A percentile compares a stretch with the other conserved stretches of the same genome.
These are phyloP conservation scores for Caenorhabditis briggsae DNA, from an alignment of 1,140 invertebrate genomes.

Conservation along the genomic window DNA sequence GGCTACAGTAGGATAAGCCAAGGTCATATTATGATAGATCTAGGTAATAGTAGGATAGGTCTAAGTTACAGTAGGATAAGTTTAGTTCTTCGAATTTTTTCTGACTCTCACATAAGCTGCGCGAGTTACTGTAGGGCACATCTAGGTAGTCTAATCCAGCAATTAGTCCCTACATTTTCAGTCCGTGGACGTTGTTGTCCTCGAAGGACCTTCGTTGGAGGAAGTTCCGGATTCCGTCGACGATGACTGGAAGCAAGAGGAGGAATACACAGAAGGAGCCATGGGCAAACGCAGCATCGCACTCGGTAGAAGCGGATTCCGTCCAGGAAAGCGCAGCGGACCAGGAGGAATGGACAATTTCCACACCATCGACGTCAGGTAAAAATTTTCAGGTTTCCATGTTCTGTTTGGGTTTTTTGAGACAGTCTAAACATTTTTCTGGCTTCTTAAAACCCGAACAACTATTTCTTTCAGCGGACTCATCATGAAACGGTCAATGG, in stretches of 20 bases:
- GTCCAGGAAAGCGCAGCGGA: constrained; percentile 59
- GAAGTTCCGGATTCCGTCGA: constrained; percentile 2
- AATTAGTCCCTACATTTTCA: not conserved
- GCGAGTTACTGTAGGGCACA: not conserved
- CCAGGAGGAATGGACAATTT: constrained; percentile 51
- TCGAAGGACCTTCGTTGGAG: not conserved
- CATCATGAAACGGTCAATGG: constrained; percentile 63
- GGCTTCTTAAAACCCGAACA: not conserved
- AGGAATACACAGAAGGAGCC: constrained; percentile 53
- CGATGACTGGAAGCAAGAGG: constrained; percentile 16
- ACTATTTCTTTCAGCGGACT: not conserved
- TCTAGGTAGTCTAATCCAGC: not conserved
- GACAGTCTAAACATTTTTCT: too few relatives aligned
- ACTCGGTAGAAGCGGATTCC: constrained; percentile 61
- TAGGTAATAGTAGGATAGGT: too few relatives aligned
- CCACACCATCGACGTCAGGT: constrained; percentile 37
- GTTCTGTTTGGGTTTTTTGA: too few relatives aligned
- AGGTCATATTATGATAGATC: not conserved
- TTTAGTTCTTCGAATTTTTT: too few relatives aligned
- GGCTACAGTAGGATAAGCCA: not conserved
- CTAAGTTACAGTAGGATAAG: too few relatives aligned
- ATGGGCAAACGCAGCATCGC: constrained; percentile 63
- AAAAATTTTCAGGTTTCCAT: not conserved
- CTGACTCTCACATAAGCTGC: too few relatives aligned
- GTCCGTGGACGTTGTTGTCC: constrained; percentile 1